These are phyloP conservation scores for Plutella xylostella DNA, from an alignment of 2,888 invertebrate species.

Conservation along the genomic window DNA sequence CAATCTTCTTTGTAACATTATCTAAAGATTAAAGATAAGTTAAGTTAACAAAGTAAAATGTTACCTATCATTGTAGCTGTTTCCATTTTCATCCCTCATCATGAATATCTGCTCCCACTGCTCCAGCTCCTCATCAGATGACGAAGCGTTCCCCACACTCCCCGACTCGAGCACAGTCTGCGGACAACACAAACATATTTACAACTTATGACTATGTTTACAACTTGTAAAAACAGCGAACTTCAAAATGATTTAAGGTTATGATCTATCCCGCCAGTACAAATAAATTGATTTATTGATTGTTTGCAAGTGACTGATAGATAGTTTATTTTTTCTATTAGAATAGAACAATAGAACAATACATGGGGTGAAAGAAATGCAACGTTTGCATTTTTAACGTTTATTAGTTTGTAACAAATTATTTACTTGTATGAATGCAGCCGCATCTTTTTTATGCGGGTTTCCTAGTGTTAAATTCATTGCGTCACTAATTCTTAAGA, in stretches of 20 bases:
- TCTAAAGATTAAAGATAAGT: slow-evolving; percentile 5
- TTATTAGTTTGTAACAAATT: no score
- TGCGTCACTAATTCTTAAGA: no score
- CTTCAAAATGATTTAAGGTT: background rate
- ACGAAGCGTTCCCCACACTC: slow-evolving; percentile 71
- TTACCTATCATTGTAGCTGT: slow-evolving; percentile 71
- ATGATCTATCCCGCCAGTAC: background rate
- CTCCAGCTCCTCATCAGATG: slow-evolving; percentile 78
- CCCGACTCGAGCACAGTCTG: slow-evolving; percentile 78
- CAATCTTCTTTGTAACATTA: no score
- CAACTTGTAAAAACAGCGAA: background rate
- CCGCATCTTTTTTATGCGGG: slow-evolving; percentile 4
- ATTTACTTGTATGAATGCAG: no score
- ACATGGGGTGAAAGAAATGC: no score
- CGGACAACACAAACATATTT: slow-evolving; percentile 20
- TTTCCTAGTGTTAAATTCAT: slow-evolving; percentile 5
- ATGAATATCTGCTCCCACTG: slow-evolving; percentile 84
- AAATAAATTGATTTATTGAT: no score
- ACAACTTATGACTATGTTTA: background rate
- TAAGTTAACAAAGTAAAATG: slow-evolving; percentile 18
- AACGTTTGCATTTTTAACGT: no score
- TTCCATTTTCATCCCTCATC: slow-evolving; percentile 76
- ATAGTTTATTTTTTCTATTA: no score
- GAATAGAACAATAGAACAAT: no score
- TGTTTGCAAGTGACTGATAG: no score